These are phyloP conservation scores for Galeopsomyia nigrocyanea DNA, from an alignment of 2,888 invertebrate species.

Conservation along the genomic window DNA sequence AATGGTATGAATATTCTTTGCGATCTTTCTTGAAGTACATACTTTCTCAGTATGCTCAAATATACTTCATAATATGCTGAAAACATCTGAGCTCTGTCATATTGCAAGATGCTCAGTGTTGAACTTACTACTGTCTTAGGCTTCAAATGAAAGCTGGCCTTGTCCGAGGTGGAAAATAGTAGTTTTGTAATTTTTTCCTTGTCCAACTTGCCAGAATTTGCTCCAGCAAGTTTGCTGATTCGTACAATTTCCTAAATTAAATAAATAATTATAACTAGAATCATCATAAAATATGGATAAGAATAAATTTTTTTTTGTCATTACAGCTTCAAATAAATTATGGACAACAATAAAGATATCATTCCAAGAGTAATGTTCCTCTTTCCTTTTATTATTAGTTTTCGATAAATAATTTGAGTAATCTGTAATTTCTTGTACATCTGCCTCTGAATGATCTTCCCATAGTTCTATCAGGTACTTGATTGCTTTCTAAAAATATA, in stretches of 20 bases:
- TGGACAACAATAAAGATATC: conserved; percentile 53
- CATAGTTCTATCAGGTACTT: conserved; percentile 53
- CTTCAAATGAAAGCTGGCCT: conserved; percentile 49
- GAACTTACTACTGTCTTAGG: conserved; percentile 52
- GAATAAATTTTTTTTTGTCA: conserved; percentile 36
- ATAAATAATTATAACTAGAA: conserved; percentile 49
- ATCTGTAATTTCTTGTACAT: conserved; percentile 52
- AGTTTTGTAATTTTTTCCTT: conserved; percentile 54
- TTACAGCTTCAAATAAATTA: conserved; percentile 53
- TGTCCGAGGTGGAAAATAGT: conserved; percentile 50
- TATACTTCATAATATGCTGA: conserved; percentile 71
- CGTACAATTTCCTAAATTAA: conserved; percentile 71
- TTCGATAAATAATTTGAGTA: conserved; percentile 46
- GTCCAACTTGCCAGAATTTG: conserved; percentile 60
- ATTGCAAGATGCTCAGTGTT: conserved; percentile 57
- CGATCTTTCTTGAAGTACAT: conserved; percentile 71
- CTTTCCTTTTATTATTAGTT: background rate
- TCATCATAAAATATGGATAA: background rate
- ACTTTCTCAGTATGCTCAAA: conserved; percentile 71
- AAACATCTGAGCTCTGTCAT: conserved; percentile 61
- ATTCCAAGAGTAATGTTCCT: conserved; percentile 51
- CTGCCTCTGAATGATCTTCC: conserved; percentile 49
- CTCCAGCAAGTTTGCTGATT: conserved; percentile 67
- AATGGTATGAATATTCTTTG: conserved; percentile 71
- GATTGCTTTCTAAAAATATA: conserved; percentile 54